Conservation (phyloP, 2,113 vertebrate genomes). For the Silurus glanis region DNA sequence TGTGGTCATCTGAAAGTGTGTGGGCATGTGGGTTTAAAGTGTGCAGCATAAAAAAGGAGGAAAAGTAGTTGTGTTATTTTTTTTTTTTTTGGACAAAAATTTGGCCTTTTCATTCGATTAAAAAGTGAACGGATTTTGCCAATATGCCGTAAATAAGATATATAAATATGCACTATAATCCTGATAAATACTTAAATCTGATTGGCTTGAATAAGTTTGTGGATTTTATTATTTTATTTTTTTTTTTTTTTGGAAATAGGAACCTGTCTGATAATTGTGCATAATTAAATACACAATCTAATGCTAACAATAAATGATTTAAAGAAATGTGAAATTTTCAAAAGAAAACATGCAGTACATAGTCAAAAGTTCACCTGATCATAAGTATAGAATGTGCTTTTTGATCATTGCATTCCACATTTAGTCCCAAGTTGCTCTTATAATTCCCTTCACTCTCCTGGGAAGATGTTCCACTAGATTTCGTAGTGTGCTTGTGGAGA, state of each 20-base stretch:
- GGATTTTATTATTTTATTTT: too few relatives aligned
- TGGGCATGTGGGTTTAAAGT: neutral
- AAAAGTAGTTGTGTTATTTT: neutral
- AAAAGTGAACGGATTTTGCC: neutral
- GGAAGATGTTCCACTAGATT: too few relatives aligned
- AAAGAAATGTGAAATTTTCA: neutral
- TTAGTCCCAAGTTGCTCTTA: too few relatives aligned
- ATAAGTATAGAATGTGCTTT: too few relatives aligned
- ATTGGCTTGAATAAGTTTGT: neutral
- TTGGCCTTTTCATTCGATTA: neutral
- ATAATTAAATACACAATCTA: neutral
- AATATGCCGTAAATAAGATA: too few relatives aligned
- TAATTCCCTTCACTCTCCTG: too few relatives aligned
- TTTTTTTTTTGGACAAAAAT: neutral
- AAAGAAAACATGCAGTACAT: neutral
- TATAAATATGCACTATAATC: neutral
- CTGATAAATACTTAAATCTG: neutral
- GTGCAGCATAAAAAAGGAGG: neutral
- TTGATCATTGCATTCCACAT: too few relatives aligned
- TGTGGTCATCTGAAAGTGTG: neutral
- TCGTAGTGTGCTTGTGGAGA: too few relatives aligned
- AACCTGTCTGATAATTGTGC: neutral
- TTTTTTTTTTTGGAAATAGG: too few relatives aligned
- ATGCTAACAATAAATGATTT: neutral
- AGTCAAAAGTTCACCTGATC: too few relatives aligned